Base-by-base conservation (phyloP, 2,888 invertebrate species). In the Megamerina dolium region DNA sequence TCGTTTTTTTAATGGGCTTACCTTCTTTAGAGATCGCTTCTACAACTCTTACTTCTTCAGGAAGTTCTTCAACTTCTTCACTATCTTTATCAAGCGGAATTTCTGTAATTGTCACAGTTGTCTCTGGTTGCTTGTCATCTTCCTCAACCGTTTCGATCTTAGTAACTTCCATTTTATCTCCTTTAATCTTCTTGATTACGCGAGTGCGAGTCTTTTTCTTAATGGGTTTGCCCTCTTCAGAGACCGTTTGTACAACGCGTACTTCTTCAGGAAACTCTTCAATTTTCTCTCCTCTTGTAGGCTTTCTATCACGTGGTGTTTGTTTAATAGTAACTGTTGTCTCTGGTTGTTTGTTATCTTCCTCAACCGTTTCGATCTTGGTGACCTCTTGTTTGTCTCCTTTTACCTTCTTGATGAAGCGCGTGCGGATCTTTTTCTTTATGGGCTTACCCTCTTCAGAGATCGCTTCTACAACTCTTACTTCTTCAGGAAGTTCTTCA, bases 311-410 rank as follows among this genome's bases (percentile, higher is more conserved):
- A 10, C 41, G 10, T 13, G 53, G 48, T 31, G 41, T 21, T 16
- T 56, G 54, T 32, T 55, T 48, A 0, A 56, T 51, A 0, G 55
- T 55, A 1, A 56, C 55, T 0, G 52, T 56, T 3, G 52, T 55
- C 33, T 55, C 55, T 12, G 74, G 74, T 49, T 69, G 60, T 56
- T 75, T 69, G 34, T 72, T 73, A 43, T 74, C 74, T 60, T 74
- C 74, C 49, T 74, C 72, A 29, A 73, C 56, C 1, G 74, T 75
- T 51, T 72, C 69, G 51, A 76, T 74, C 60, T 72, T 71, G 17
- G 72, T 74, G 21, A 66, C 65, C 59, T 75, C 70, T 17, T 67
- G 64, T 17, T 65, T 58, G 0, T 60, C 55, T 2, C 64, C 59
- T 35, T 58, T 57, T 30, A 63, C 61, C 36, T 75, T 75, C 52